Conservation (phyloP, 2,797 vertebrate genomes). For the Avahi laniger region DNA sequence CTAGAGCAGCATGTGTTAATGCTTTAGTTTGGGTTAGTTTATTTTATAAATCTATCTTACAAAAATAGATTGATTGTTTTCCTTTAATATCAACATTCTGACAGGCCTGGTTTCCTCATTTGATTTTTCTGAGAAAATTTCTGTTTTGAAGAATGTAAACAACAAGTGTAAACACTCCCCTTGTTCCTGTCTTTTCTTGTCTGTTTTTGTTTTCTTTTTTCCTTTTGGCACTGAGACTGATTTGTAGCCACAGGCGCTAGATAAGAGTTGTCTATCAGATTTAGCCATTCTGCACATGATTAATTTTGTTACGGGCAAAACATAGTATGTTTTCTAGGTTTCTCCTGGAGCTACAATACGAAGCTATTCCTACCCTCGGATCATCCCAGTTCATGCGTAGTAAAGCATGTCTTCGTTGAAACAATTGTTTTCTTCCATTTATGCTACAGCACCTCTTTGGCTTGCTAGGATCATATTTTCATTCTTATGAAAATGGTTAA, state of each 20-base stretch:
- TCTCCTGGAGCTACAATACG: not conserved
- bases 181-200: not conserved
- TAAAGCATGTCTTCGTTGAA: not conserved
- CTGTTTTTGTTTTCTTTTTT: not conserved
- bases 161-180: not conserved
- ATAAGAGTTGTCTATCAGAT: constrained; percentile 60
- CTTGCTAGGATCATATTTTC: not conserved
- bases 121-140: constrained; percentile 42
- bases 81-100: constrained; percentile 1
- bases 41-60: constrained; percentile 33
- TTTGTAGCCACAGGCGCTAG: constrained; percentile 33
- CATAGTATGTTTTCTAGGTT: constrained; percentile 55
- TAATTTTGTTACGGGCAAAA: constrained; percentile 63
- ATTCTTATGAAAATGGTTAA: not conserved
- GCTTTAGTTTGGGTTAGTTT: not conserved
- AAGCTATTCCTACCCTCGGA: constrained; percentile 30
- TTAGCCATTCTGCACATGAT: constrained; percentile 48
- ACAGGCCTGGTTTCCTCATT: not conserved
- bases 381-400: not conserved
- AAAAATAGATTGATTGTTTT: constrained; percentile 1
- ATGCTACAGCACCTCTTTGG: not conserved
- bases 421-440: constrained; percentile 1
- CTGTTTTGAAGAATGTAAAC: constrained; percentile 39
- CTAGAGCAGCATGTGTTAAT: not conserved
- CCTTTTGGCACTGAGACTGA: constrained; percentile 22